These are phyloP conservation scores for Pseudotriccus pelzelni DNA, from an alignment of 2,797 vertebrate genomes.

Conservation along the genomic window DNA sequence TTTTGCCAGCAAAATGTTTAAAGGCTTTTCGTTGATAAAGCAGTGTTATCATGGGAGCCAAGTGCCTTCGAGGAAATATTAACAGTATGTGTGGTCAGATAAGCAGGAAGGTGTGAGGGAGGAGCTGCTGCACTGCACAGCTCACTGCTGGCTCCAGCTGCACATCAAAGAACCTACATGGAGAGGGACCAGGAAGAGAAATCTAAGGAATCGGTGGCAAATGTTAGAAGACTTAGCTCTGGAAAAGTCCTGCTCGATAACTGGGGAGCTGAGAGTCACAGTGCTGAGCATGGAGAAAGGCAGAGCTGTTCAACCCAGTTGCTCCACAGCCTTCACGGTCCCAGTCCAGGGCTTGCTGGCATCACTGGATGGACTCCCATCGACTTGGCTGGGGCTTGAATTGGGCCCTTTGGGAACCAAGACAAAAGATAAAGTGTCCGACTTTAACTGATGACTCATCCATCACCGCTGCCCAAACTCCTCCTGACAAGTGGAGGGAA, in stretches of 20 bases:
- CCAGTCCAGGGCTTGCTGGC: background rate
- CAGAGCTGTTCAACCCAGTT: background rate
- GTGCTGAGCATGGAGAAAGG: background rate
- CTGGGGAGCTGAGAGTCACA: background rate
- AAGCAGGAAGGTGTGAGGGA: constrained; percentile 31
- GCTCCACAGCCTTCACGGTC: background rate
- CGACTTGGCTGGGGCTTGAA: background rate
- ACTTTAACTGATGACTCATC: constrained; percentile 42
- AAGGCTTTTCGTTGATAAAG: constrained; percentile 32
- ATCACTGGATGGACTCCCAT: background rate
- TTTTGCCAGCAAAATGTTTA: constrained; percentile 21
- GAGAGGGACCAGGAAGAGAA: constrained; percentile 21
- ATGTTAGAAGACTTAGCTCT: background rate
- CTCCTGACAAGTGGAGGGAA: constrained; percentile 21
- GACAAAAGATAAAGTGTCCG: background rate
- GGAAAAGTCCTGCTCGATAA: background rate
- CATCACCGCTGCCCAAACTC: constrained; percentile 6
- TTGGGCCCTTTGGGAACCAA: background rate
- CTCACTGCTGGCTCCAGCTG: background rate
- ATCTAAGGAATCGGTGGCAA: constrained; percentile 23
- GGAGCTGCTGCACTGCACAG: constrained; percentile 37
- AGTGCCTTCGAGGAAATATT: constrained; percentile 46
- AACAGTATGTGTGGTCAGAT: constrained; percentile 49
- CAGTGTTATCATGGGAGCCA: background rate
- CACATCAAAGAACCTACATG: constrained; percentile 49